These are phyloP conservation scores for Aphelocoma californica DNA, from an alignment of 2,797 vertebrate genomes.

Conservation along the genomic window DNA sequence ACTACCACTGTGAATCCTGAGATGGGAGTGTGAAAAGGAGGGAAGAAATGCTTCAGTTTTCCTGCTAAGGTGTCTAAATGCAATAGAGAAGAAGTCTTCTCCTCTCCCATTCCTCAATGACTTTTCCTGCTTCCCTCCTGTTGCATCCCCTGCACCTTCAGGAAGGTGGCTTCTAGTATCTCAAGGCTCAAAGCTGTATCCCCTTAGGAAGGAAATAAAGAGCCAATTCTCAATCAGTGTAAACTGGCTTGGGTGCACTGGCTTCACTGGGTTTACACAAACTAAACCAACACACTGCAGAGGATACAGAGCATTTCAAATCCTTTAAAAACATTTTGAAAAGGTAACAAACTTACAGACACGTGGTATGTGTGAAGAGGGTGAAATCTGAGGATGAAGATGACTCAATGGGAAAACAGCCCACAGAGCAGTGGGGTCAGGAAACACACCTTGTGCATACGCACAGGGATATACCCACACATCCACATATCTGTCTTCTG, in stretches of 20 bases:
- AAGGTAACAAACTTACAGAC: not conserved
- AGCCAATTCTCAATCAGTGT: not conserved
- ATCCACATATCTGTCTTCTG: not conserved
- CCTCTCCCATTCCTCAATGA: not conserved
- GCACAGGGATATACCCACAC: not conserved
- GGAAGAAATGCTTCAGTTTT: not conserved
- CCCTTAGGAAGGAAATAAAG: not conserved
- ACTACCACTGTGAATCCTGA: not conserved
- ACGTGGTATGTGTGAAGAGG: rapidly evolving
- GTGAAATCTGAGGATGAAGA: not conserved
- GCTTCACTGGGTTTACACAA: not conserved
- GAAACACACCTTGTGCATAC: not conserved
- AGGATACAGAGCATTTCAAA: not conserved
- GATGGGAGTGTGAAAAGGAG: not conserved
- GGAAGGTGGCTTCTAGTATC: not conserved
- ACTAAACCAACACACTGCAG: not conserved
- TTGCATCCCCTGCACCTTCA: not conserved
- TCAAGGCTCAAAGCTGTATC: not conserved
- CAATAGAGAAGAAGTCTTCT: rapidly evolving
- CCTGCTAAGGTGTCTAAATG: not conserved
- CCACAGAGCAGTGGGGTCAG: not conserved
- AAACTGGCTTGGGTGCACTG: not conserved
- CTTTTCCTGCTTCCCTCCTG: not conserved
- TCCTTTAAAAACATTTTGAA: not conserved
- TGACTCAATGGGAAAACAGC: not conserved